Conservation (phyloP, 2,113 vertebrate genomes). For the Lutjanus erythropterus region DNA sequence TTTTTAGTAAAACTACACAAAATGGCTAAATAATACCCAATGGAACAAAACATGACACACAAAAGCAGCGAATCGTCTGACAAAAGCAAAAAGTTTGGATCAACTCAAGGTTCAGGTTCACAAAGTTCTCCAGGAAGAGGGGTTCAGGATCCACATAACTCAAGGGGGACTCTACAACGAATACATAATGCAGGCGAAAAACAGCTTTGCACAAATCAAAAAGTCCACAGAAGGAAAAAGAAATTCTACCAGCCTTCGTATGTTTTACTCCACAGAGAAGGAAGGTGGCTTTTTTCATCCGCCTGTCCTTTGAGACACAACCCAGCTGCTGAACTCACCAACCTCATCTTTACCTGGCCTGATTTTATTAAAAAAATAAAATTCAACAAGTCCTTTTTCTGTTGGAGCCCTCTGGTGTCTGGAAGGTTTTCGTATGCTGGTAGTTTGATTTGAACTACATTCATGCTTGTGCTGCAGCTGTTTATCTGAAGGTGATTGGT, state of each 20-base stretch:
- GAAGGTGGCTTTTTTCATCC: conserved; percentile 84
- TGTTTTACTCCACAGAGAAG: conserved; percentile 83
- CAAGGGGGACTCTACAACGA: conserved; percentile 59
- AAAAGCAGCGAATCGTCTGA: conserved; percentile 84
- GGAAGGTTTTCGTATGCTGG: conserved; percentile 65
- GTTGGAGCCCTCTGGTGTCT: conserved; percentile 50
- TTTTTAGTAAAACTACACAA: conserved; percentile 56
- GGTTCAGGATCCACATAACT: conserved; percentile 72
- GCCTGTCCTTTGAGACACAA: conserved; percentile 26
- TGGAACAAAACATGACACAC: conserved; percentile 72
- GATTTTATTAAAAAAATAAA: conserved; percentile 43
- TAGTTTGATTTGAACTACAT: conserved; percentile 72
- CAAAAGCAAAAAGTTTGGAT: conserved; percentile 72
- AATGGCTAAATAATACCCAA: conserved; percentile 45
- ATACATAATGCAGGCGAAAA: conserved; percentile 65
- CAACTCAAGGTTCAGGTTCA: conserved; percentile 65
- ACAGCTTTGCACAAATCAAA: conserved; percentile 63
- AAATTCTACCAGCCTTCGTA: conserved; percentile 79
- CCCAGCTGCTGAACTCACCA: conserved; percentile 28
- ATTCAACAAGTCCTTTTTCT: conserved; percentile 35
- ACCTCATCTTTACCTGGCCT: conserved; percentile 24
- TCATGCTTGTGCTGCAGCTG: conserved; percentile 75
- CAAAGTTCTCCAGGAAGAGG: conserved; percentile 76
- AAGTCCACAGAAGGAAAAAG: conserved; percentile 79
- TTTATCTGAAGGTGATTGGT: conserved; percentile 62